phyloP scores from a whole-genome alignment of 2,888 invertebrate genomes.

The Allolobophora icterica region DNA sequence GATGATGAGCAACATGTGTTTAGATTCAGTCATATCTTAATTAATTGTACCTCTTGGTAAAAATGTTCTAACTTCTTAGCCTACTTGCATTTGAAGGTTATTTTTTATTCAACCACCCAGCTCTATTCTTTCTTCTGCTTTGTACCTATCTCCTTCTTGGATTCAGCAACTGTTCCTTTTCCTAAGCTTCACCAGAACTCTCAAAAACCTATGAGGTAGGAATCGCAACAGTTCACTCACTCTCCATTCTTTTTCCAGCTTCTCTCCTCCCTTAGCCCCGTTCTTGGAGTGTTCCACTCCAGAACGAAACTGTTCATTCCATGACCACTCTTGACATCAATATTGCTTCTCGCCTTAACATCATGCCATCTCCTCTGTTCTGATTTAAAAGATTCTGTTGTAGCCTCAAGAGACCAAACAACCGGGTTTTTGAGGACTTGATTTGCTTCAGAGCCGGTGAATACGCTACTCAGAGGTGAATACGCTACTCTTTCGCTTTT shows the following conservation, averaged over 20 bases:
- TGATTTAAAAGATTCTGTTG: too few species aligned
- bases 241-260: background rate
- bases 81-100: too few species aligned
- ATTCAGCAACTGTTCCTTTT: too few species aligned
- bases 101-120: too few species aligned
- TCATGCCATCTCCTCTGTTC: too few species aligned
- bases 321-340: background rate
- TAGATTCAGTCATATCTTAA: too few species aligned
- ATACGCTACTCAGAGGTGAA: background rate
- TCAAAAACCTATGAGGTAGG: background rate
- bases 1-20: too few species aligned
- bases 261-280: background rate
- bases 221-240: background rate
- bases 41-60: too few species aligned
- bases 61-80: too few species aligned
- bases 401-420: background rate
- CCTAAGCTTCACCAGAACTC: background rate
- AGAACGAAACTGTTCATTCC: background rate
- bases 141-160: too few species aligned
- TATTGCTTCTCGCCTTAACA: background rate
- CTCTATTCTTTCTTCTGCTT: too few species aligned
- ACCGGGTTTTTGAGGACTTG: background rate
- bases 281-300: background rate
- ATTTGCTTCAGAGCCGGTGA: background rate
- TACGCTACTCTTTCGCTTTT: too few species aligned